Evolutionary conservation across 2,113 vertebrate genomes (phyloP), one percentile per base, ranked within the genome.

Genomic region (Pangasianodon hypophthalmus): DNA sequence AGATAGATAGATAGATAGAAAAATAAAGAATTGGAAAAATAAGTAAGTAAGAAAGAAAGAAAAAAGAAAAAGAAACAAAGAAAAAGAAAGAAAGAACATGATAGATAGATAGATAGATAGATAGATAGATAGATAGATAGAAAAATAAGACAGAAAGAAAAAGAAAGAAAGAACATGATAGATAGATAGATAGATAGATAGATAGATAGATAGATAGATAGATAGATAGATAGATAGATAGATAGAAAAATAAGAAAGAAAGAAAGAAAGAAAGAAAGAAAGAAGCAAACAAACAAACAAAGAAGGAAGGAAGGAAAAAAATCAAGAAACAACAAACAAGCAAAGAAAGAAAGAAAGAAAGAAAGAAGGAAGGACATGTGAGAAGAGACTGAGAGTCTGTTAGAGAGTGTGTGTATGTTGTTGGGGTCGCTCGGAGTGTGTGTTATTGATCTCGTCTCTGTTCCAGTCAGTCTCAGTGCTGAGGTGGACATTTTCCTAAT

Each of bases 401-500:
- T 46, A 26, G 73, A 3, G 24, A 29, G 75, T 50, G 75, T 56
- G 75, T 48, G 7, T 37, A 6, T 41, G 81, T 82, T n/a, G 48
- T 80, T 52, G 26, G 13, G 24, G 26, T 48, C 13, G 10, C 13
- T 80, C 5, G 14, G 4, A 0, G 79, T 54, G 79, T 32, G 50
- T 19, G 14, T 52, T 85, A 85, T 89, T 29, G 82, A 85, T 79
- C 91, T 71, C 19, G 21, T 4, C 46, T 67, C 48, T 32, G 90
- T 81, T 90, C 86, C 88, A 87, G 90, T 86, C 89, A 37, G 52
- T 84, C 86, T 91, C 91, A 86, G 91, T 93, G 93, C 92, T 93
- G 93, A 94, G 88, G 83, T 81, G 87, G 91, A 90, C 89, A 62
- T 91, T 94, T 67, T 90, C 86, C 85, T 90, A 91, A 94, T 91